Conservation (phyloP, 2,888 invertebrate species). For the Diarsia rubi region DNA sequence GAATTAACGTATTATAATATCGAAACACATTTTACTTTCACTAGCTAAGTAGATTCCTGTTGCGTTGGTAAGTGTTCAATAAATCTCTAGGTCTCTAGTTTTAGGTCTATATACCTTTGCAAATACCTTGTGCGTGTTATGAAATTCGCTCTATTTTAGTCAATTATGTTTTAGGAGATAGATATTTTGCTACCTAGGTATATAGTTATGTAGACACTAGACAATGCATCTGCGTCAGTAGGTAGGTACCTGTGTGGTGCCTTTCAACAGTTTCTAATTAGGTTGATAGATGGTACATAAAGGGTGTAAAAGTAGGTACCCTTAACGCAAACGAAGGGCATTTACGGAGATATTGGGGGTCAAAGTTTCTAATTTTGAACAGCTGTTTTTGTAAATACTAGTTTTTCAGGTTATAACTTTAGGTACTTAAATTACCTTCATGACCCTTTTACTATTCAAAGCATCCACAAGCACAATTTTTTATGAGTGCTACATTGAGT, state of each 20-base stretch:
- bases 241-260: neutral
- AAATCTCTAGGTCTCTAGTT: conserved; percentile 58
- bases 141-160: conserved; percentile 66
- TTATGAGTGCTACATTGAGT: too few relatives aligned
- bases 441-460: too few relatives aligned
- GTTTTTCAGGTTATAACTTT: too few relatives aligned
- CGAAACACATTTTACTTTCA: conserved; percentile 73
- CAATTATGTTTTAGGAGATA: conserved; percentile 52
- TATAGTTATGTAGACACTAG: too few relatives aligned
- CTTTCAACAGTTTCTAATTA: neutral
- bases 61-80: conserved; percentile 59
- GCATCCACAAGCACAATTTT: too few relatives aligned
- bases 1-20: conserved; percentile 57
- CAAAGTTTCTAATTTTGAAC: too few relatives aligned
- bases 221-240: neutral
- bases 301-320: too few relatives aligned
- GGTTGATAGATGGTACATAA: too few relatives aligned
- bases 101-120: conserved; percentile 1
- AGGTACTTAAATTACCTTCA: too few relatives aligned
- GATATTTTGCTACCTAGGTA: conserved; percentile 2
- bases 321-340: too few relatives aligned
- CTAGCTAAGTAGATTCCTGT: conserved; percentile 72
- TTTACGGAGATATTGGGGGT: too few relatives aligned
- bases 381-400: too few relatives aligned
- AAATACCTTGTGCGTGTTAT: conserved; percentile 59